A percentile compares a stretch with the other conserved stretches of the same genome.
Evolutionary conservation across 2,113 vertebrate species (phyloP).

Genomic region (Empidonax alnorum): DNA sequence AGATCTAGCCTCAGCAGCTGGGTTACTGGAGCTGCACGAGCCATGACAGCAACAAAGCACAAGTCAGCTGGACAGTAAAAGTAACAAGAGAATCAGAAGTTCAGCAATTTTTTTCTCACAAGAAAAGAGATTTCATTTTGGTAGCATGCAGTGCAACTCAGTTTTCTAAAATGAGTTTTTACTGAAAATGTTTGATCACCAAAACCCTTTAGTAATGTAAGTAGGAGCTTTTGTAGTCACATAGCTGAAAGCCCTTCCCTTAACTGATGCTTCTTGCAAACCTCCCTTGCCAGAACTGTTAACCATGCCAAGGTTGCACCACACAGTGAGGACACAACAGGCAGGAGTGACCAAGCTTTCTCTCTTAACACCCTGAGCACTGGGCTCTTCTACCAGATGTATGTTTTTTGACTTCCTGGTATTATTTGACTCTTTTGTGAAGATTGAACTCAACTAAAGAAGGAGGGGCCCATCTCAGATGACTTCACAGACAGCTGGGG

Average conservation of each 20-base stretch:
- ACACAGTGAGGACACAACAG: neutral
- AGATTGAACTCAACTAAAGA: neutral
- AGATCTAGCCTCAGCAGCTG: neutral
- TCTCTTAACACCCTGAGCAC: neutral
- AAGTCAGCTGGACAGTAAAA: neutral
- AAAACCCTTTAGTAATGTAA: slow-evolving; percentile 55
- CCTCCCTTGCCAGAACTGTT: neutral
- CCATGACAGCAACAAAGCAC: neutral
- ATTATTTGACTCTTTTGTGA: neutral
- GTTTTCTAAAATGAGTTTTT: slow-evolving; percentile 68
- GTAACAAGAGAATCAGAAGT: neutral
- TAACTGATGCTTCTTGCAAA: slow-evolving; percentile 36
- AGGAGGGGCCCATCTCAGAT: neutral
- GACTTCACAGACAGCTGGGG: neutral
- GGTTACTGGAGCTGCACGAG: neutral
- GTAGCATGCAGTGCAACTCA: slow-evolving; percentile 27
- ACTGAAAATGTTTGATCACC: slow-evolving; percentile 39
- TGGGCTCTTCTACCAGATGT: neutral
- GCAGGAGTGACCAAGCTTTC: neutral
- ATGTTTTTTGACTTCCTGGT: neutral
- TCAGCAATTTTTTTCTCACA: neutral
- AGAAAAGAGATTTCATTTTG: neutral
- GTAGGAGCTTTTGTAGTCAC: slow-evolving; percentile 63
- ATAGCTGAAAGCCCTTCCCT: slow-evolving; percentile 41
- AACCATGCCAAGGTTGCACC: neutral